Evolutionary conservation across 2,888 invertebrate genomes (phyloP), one percentile per base, ranked within the genome.

Genomic region (Tridacna crocea): DNA sequence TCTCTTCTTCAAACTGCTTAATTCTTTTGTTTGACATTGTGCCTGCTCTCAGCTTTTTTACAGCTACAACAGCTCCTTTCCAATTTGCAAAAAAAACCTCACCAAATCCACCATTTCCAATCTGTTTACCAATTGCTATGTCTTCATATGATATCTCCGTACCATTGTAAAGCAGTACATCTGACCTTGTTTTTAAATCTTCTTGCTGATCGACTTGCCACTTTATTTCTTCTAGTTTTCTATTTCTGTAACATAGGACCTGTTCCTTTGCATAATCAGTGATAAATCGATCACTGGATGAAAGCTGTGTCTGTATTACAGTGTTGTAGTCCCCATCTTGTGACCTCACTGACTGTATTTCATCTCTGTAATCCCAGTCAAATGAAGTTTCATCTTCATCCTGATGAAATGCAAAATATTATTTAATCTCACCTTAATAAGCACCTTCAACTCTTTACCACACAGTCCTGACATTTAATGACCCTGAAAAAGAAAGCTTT

Each of bases 31-130:
- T 78, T 0, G 88, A 84, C 10, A 86, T 83, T 46, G 79, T 65
- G 46, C 82, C 81, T 2, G 82, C 77, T 24, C 79, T 48, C 1
- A 88, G 79, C 70, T 79, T 86, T 61, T 88, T 88, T 0, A 84
- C 86, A 46, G 88, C 88, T 47, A 88, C 88, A 24, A 85, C 74
- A 15, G 76, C 75, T 15, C 61, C 77, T 61, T 76, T 77, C 86
- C 86, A 88, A 48, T 73, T 80, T 3, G 86, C 86, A 65, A 80
- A 81, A 47, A 80, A 65, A 10, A 88, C 83, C 27, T 86, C 86
- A 8, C 88, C 84, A 68, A 88, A 88, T 12, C 83, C 84, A n/a
- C 88, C 86, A 22, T 80, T 75, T 6, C 88, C 88, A 26, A 88
- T 86, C 65, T 86, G 81, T 51, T 68, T 55, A 15, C 61, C n/a